phyloP scores from a whole-genome alignment of 2,113 vertebrate genomes.

The Percina caprodes region DNA sequence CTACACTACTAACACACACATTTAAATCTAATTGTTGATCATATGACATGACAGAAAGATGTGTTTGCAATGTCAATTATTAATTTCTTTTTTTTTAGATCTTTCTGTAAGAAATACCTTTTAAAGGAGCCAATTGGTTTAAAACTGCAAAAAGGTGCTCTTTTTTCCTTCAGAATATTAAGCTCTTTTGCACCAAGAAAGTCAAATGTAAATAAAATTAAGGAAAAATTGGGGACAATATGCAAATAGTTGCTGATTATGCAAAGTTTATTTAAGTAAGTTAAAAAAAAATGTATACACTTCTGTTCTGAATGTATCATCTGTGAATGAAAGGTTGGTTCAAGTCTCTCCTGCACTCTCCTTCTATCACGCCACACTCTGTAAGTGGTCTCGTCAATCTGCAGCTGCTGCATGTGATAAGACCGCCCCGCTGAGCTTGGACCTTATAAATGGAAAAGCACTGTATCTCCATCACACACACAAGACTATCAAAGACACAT shows the following conservation, averaged over 20 bases:
- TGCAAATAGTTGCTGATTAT: neutral
- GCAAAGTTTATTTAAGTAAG: neutral
- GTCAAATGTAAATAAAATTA: neutral
- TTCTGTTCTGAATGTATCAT: neutral
- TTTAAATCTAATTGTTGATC: too few species aligned
- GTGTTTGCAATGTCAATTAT: too few species aligned
- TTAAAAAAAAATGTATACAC: neutral
- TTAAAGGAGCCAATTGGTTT: neutral
- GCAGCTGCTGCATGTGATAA: conserved; percentile 72
- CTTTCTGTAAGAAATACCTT: too few species aligned
- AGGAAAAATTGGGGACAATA: neutral
- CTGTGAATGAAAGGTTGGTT: conserved; percentile 10
- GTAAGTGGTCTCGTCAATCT: conserved; percentile 71
- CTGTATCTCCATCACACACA: conserved; percentile 62
- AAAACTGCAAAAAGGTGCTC: neutral
- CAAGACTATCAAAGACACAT: conserved; percentile 58
- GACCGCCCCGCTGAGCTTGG: conserved; percentile 64
- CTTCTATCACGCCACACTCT: conserved; percentile 46
- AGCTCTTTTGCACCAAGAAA: neutral
- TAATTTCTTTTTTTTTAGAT: too few species aligned
- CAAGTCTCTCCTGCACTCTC: conserved; percentile 12
- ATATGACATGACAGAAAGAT: too few species aligned
- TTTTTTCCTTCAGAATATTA: neutral
- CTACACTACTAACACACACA: too few species aligned
- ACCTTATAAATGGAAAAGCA: conserved; percentile 67